A percentile compares a stretch with the other conserved stretches of the same genome.
These are phyloP conservation scores for Drosophila gunungcola DNA, from an alignment of 1,140 invertebrate genomes.

Conservation along the genomic window DNA sequence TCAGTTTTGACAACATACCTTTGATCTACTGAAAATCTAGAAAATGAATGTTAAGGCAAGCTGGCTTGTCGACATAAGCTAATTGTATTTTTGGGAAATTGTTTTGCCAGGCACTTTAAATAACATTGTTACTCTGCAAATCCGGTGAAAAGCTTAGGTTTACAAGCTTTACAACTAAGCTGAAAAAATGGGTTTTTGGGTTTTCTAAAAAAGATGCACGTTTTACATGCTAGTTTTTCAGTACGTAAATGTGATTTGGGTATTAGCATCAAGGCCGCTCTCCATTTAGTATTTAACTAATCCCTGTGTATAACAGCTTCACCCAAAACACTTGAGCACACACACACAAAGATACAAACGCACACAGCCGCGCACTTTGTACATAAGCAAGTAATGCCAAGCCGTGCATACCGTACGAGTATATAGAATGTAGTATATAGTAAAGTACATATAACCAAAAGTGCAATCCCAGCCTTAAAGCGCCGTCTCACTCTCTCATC, in stretches of 20 bases:
- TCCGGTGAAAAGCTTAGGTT: no score
- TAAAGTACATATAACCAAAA: slow-evolving; percentile 9
- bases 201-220: no score
- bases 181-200: no score
- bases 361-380: slow-evolving; percentile 14
- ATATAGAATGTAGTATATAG: not conserved
- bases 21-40: no score
- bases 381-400: slow-evolving; percentile 31
- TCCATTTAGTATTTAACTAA: slow-evolving; percentile 8
- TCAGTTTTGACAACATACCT: no score
- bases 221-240: no score
- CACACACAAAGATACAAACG: slow-evolving; percentile 9
- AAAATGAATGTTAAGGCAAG: no score
- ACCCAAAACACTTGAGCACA: slow-evolving; percentile 6
- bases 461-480: slow-evolving; percentile 16
- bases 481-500: slow-evolving; percentile 12
- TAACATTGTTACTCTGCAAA: no score
- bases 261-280: slow-evolving; percentile 8
- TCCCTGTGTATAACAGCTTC: slow-evolving; percentile 31
- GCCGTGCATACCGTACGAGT: not conserved
- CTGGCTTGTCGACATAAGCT: no score
- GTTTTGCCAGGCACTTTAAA: no score
- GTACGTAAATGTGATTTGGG: not conserved
- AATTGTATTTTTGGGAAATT: no score
- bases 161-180: no score